Base-by-base conservation (phyloP, 2,113 vertebrate genomes). In the Lepisosteus osseus region DNA sequence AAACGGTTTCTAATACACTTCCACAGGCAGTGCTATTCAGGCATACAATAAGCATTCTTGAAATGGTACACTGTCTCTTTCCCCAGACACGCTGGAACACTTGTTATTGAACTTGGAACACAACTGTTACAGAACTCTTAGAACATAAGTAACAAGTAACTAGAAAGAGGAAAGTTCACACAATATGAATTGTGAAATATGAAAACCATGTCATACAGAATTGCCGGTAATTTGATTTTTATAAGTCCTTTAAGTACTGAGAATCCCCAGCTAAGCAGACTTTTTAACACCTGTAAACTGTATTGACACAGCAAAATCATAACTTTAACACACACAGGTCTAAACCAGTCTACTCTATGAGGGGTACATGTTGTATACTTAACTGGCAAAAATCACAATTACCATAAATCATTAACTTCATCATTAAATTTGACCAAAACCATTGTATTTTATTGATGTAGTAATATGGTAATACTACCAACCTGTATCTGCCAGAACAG, bases 1-100 rank as follows among this genome's bases (percentile, higher is more conserved):
- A 54, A 17, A 54, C 68, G 70, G 73, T 75, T 81, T 80, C 62
- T 68, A 81, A 78, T 72, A 68, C 54, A 79, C 54, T 54, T 75
- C 71, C 77, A 71, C 75, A 75, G 76, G 54, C 61, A 63, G 54
- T 51, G 68, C 41, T 8, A 68, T 64, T 68, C 66, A 67, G 59
- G 65, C 70, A 65, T 77, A 69, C 64, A 68, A 51, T 70, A 75
- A 54, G 71, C 68, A 72, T 65, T 79, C 62, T 69, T 59, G 6
- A 59, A 59, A n/a, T 51, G 47, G 57, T 4, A 4, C 61, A 40
- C 29, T 55, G 57, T 64, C 47, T 69, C 59, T 75, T 67, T 43
- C 72, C 71, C 65, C 77, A 68, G 75, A 67, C 65, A 51, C 14
- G 40, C 72, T 76, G 67, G 74, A 82, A 73, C 72, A 66, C 44